Base-by-base conservation (phyloP, 2,888 invertebrate species). In the Periphyllus acericola region DNA sequence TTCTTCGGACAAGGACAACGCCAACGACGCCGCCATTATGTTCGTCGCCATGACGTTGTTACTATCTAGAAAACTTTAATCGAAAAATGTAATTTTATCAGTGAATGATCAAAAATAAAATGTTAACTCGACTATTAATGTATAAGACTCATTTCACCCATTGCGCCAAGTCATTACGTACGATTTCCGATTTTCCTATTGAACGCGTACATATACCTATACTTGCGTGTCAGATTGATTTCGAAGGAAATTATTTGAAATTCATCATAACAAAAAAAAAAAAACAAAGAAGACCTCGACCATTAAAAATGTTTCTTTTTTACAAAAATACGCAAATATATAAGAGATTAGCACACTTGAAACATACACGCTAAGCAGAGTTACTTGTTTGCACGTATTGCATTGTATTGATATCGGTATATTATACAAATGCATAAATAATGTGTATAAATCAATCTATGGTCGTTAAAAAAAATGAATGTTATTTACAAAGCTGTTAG, bases 391-490 rank as follows among this genome's bases (percentile, higher is more conserved):
- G 25, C 60, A 9, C 14, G 52, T 32, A 34, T n/a, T n/a, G n/a
- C n/a, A n/a, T n/a, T n/a, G n/a, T n/a, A n/a, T 82, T 46, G 72
- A 17, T 82, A 32, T 0, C 8, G 4, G 8, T 82, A n/a, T 72
- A 55, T 14, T n/a, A 40, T 66, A 80, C 36, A 36, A 36, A 40
- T 80, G 66, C 80, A 66, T 79, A 79, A 55, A 79, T 21, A 55
- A 79, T 21, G 79, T 21, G 32, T 52, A 60, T 60, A 60, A 79
- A 79, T 66, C 66, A 29, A 29, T 74, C n/a, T 55, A 83, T 34
- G 19, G 71, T 74, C 55, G 55, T 83, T 72, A n/a, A 60, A 74
- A 72, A 74, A 83, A 83, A 75, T 36, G 36, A 74, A 83, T 60
- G 74, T 74, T 74, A 74, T 74, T 55, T 83, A 83, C 74, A 52